phyloP scores from a whole-genome alignment of 2,113 vertebrate species.

The Tapirus terrestris region DNA sequence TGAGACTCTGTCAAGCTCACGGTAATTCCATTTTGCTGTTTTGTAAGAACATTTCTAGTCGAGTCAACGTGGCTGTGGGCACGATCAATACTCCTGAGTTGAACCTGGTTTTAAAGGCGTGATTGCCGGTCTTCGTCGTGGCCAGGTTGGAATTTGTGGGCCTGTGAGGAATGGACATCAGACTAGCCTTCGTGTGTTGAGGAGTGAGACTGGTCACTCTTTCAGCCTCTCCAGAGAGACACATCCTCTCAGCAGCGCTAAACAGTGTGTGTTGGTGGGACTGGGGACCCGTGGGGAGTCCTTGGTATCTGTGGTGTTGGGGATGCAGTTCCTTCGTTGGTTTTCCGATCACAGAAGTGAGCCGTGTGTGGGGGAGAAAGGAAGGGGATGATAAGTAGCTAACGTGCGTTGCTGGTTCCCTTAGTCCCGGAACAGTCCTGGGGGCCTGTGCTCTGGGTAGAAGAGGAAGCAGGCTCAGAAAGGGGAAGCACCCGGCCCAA shows the following conservation, averaged over 20 bases:
- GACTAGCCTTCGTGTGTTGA: not conserved
- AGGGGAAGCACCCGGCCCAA: accelerated
- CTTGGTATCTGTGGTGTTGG: not conserved
- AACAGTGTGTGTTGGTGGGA: not conserved
- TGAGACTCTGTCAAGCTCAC: not conserved
- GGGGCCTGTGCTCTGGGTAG: not conserved
- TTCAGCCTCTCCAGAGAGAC: not conserved
- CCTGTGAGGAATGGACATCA: not conserved
- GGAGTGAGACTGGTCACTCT: not conserved
- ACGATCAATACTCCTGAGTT: not conserved
- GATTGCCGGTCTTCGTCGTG: not conserved
- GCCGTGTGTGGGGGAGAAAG: not conserved
- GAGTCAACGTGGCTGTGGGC: not conserved
- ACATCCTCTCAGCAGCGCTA: not conserved
- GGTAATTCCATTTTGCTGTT: not conserved
- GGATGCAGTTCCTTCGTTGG: not conserved
- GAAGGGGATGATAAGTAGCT: too few relatives aligned
- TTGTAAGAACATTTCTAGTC: not conserved
- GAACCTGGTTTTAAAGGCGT: not conserved
- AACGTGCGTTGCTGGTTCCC: too few relatives aligned
- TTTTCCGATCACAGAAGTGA: not conserved
- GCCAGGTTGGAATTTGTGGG: not conserved
- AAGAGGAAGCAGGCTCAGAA: not conserved
- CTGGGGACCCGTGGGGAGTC: too few relatives aligned
- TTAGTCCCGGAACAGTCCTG: too few relatives aligned